phyloP scores from a whole-genome alignment of 2,797 vertebrate species.

The Streptopelia turtur region DNA sequence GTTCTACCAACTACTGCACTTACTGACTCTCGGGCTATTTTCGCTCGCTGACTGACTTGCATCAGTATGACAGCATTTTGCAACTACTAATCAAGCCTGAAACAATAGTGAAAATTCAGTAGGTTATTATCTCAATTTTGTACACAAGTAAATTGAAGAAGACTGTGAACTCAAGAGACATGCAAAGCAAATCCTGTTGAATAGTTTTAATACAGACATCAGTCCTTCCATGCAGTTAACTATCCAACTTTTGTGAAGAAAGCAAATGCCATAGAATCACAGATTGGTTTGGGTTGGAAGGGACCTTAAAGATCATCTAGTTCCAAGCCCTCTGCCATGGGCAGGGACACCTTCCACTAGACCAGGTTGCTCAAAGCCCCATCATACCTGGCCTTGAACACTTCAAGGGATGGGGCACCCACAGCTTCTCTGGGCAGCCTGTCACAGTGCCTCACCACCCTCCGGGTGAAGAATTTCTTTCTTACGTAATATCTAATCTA shows the following conservation, averaged over 20 bases:
- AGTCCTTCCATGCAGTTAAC: neutral
- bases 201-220: neutral
- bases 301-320: too few relatives aligned
- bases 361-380: too few relatives aligned
- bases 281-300: too few relatives aligned
- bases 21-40: neutral
- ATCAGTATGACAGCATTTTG: conserved; percentile 20
- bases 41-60: neutral
- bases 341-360: too few relatives aligned
- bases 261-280: neutral
- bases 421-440: too few relatives aligned
- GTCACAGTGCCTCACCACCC: too few relatives aligned
- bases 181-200: neutral
- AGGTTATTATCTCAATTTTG: neutral
- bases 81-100: conserved; percentile 44
- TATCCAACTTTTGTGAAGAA: neutral
- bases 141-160: neutral
- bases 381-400: too few relatives aligned
- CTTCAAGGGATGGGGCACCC: too few relatives aligned
- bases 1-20: neutral
- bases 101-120: conserved; percentile 7
- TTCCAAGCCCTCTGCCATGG: too few relatives aligned
- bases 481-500: too few relatives aligned
- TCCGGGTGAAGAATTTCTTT: too few relatives aligned
- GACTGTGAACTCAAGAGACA: neutral